Evolutionary conservation across 1,140 invertebrate genomes (phyloP).

Genomic region (Condylostylus longicornis): DNA sequence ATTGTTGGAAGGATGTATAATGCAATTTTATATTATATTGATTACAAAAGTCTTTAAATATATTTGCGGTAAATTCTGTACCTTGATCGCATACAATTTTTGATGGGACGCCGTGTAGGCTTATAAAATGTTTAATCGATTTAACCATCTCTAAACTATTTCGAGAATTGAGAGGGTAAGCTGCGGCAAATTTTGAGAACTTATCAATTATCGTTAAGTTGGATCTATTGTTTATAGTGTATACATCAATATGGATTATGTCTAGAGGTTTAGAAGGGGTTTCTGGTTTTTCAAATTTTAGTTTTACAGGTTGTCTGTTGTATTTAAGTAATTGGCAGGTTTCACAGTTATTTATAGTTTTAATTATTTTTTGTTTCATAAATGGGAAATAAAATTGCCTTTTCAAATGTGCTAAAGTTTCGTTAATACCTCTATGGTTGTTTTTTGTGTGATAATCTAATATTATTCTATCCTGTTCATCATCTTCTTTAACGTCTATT

Average conservation of each 20-base stretch:
- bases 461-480: slow-evolving; percentile 19
- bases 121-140: too few species aligned
- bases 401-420: slow-evolving; percentile 24
- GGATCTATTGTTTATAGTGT: too few species aligned
- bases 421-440: slow-evolving; percentile 22
- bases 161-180: too few species aligned
- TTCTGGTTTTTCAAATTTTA: too few species aligned
- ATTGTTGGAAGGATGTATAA: slow-evolving; percentile 8
- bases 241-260: too few species aligned
- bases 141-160: too few species aligned
- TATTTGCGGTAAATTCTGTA: slow-evolving; percentile 10
- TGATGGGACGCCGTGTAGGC: too few species aligned
- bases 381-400: slow-evolving; percentile 27
- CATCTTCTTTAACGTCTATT: slow-evolving; percentile 14
- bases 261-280: too few species aligned
- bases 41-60: slow-evolving; percentile 11
- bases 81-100: slow-evolving; percentile 12
- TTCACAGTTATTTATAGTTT: slow-evolving; percentile 14
- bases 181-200: too few species aligned
- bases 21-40: slow-evolving; percentile 12
- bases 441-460: slow-evolving; percentile 23
- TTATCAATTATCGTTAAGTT: too few species aligned
- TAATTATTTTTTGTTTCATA: slow-evolving; percentile 16
- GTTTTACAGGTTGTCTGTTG: slow-evolving; percentile 15
- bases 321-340: slow-evolving; percentile 17